Percentiles rank a stretch among this genome's conserved stretches.
These are phyloP conservation scores for Rhipidura dahli DNA, from an alignment of 2,113 vertebrate species.

Conservation along the genomic window DNA sequence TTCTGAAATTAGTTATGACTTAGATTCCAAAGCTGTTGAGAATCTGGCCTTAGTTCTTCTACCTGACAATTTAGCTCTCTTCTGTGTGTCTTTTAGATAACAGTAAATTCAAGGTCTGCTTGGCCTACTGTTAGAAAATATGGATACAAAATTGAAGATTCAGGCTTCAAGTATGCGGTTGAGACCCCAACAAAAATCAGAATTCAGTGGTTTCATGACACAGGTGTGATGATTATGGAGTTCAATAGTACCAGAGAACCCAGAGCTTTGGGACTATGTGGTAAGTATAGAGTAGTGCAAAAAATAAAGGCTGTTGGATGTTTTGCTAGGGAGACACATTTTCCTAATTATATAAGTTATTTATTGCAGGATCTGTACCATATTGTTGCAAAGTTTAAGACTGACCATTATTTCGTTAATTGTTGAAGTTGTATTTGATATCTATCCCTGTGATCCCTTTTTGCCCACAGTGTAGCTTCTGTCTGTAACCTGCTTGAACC, in stretches of 20 bases:
- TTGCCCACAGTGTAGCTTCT: neutral
- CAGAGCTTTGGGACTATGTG: slow-evolving; percentile 85
- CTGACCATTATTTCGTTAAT: neutral
- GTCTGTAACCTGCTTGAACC: neutral
- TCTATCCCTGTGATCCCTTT: neutral
- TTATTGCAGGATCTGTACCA: neutral
- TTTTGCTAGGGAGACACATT: neutral
- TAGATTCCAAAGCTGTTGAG: neutral
- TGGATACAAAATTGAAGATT: slow-evolving; percentile 91
- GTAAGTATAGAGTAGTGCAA: slow-evolving; percentile 67
- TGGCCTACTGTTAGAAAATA: slow-evolving; percentile 88
- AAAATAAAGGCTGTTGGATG: neutral
- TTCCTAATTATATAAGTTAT: neutral
- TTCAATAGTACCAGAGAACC: slow-evolving; percentile 74
- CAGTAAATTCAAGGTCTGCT: slow-evolving; percentile 84
- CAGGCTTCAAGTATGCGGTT: slow-evolving; percentile 91
- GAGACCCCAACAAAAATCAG: slow-evolving; percentile 84
- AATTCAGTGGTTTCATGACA: slow-evolving; percentile 95
- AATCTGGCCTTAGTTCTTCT: neutral
- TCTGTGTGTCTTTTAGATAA: slow-evolving; percentile 73
- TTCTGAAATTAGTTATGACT: neutral
- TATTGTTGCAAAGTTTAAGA: neutral
- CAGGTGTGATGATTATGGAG: slow-evolving; percentile 92
- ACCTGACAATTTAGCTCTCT: neutral
- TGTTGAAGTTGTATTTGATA: neutral